phyloP scores from a whole-genome alignment of 2,888 invertebrate species.

The Suillia variegata region DNA sequence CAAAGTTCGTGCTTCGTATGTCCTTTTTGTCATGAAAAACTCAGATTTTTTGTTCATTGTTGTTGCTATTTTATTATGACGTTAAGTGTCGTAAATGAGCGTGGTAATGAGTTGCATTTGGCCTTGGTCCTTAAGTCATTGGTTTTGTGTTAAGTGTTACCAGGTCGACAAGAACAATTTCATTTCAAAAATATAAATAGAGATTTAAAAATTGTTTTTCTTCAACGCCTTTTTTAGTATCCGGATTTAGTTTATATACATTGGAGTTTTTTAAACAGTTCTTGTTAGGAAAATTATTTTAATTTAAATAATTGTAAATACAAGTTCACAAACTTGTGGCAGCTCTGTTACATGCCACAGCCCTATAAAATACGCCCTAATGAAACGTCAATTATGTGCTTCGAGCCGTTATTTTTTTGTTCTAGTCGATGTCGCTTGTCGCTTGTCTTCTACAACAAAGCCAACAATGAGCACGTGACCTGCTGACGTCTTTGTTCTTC shows the following conservation, averaged over 20 bases:
- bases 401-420: constrained; percentile 34
- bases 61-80: constrained; percentile 5
- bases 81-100: constrained; percentile 23
- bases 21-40: too few species aligned
- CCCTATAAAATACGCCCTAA: constrained; percentile 34
- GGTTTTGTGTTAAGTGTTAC: background rate
- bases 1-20: constrained; percentile 30
- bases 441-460: background rate
- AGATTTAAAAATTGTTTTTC: too few species aligned
- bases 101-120: constrained; percentile 24
- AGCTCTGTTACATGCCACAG: too few species aligned
- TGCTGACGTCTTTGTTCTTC: constrained; percentile 16
- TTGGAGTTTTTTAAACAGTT: too few species aligned
- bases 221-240: too few species aligned
- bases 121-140: background rate
- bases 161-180: background rate
- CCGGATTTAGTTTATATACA: too few species aligned
- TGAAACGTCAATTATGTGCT: constrained; percentile 49
- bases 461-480: constrained; percentile 42
- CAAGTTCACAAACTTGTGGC: too few species aligned
- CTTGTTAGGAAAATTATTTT: too few species aligned
- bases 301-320: too few species aligned
- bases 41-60: background rate
- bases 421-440: constrained; percentile 21
- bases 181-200: too few species aligned